A percentile compares a stretch with the other conserved stretches of the same genome.
These are phyloP conservation scores for Aldrovandia affinis DNA, from an alignment of 2,797 vertebrate species.

Conservation along the genomic window DNA sequence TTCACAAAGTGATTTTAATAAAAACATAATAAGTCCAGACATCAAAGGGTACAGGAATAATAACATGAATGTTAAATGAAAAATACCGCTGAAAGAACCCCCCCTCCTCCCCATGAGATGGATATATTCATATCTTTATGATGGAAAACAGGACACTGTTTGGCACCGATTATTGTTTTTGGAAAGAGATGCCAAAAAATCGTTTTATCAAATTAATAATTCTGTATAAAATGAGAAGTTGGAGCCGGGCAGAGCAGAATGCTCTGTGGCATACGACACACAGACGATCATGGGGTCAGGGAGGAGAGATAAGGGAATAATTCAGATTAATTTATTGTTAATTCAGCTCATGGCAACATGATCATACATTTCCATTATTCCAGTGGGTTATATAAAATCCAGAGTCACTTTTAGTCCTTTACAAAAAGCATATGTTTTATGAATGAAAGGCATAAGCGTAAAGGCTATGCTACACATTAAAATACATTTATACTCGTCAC, in stretches of 20 bases:
- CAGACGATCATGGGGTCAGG: background rate
- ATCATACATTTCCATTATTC: conserved; percentile 19
- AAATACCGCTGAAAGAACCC: conserved; percentile 20
- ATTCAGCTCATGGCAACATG: conserved; percentile 22
- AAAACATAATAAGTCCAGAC: conserved; percentile 4
- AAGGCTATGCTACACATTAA: conserved; percentile 48
- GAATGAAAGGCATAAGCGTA: conserved; percentile 31
- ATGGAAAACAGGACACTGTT: conserved; percentile 2
- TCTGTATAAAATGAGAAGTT: background rate
- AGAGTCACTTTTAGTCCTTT: conserved; percentile 44
- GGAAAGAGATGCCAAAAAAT: background rate
- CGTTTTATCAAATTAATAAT: background rate
- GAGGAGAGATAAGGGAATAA: conserved; percentile 33
- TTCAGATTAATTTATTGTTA: conserved; percentile 37
- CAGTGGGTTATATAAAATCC: conserved; percentile 42
- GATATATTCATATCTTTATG: conserved; percentile 15
- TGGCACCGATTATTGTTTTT: background rate
- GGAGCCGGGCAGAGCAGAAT: background rate
- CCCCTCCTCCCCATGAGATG: background rate
- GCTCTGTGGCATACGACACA: too few species aligned
- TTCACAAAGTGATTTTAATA: conserved; percentile 27
- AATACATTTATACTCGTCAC: conserved; percentile 25
- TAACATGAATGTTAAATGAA: conserved; percentile 9
- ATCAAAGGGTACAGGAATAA: conserved; percentile 15
- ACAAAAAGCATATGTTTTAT: conserved; percentile 49